A percentile compares a stretch with the other conserved stretches of the same genome.
phyloP scores from a whole-genome alignment of 2,888 invertebrate species.

The Hypomecis punctinalis region DNA sequence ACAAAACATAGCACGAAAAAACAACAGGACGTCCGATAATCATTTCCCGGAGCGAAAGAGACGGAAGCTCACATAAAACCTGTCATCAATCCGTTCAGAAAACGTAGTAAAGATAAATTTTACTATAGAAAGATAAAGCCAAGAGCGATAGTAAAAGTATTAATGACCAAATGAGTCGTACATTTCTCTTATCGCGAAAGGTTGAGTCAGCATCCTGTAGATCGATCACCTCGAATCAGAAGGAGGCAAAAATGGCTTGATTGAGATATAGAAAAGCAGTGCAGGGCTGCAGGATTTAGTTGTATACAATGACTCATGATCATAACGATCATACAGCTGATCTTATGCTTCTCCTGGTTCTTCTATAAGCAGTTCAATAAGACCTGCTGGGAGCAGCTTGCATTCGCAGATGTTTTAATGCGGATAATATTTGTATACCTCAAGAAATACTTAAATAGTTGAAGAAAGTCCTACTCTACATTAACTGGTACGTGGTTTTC shows the following conservation, averaged over 20 bases:
- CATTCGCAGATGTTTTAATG: too few species aligned
- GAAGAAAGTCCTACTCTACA: too few species aligned
- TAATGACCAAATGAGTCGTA: constrained; percentile 65
- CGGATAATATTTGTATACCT: too few species aligned
- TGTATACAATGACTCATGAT: neutral
- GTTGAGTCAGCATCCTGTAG: constrained; percentile 63
- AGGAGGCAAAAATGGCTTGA: neutral
- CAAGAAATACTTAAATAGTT: too few species aligned
- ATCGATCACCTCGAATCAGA: constrained; percentile 63
- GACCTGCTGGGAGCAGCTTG: neutral
- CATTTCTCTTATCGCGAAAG: constrained; percentile 64
- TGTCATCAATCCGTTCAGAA: constrained; percentile 41
- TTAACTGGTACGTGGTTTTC: too few species aligned
- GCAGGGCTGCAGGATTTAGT: too few species aligned
- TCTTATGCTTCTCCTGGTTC: too few species aligned
- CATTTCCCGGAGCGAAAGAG: constrained; percentile 18
- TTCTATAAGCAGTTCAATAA: neutral
- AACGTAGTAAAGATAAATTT: constrained; percentile 44
- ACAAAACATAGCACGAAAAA: constrained; percentile 12
- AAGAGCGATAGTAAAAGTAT: constrained; percentile 48
- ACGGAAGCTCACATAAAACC: constrained; percentile 33
- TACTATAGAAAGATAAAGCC: constrained; percentile 37
- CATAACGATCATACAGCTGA: too few species aligned
- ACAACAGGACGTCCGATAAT: constrained; percentile 27
- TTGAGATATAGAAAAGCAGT: neutral